phyloP scores from a whole-genome alignment of 2,113 vertebrate genomes.

The Cephalopholis sonnerati region DNA sequence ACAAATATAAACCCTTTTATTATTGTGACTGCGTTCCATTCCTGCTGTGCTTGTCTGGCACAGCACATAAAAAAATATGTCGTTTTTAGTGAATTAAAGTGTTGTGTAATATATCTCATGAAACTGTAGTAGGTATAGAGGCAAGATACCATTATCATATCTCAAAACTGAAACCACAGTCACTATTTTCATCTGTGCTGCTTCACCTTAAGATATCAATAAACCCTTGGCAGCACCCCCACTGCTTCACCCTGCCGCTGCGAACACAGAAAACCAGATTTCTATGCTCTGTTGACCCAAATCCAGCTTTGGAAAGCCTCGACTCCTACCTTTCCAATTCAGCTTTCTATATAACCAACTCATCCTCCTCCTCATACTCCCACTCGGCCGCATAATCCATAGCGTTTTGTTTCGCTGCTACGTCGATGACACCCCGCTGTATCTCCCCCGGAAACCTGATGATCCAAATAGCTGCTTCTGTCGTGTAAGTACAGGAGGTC shows the following conservation, averaged over 20 bases:
- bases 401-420: conserved; percentile 62
- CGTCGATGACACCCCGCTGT: conserved; percentile 63
- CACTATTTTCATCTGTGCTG: conserved; percentile 52
- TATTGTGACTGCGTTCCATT: not conserved
- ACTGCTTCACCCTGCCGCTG: conserved; percentile 55
- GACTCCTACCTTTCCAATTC: conserved; percentile 76
- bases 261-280: conserved; percentile 55
- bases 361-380: conserved; percentile 77
- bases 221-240: conserved; percentile 69
- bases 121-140: conserved; percentile 41
- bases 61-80: conserved; percentile 3
- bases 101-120: conserved; percentile 49
- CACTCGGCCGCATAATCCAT: conserved; percentile 73
- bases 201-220: conserved; percentile 77
- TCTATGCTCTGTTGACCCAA: conserved; percentile 75
- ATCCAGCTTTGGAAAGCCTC: conserved; percentile 77
- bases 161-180: conserved; percentile 45
- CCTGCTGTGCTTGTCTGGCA: conserved; percentile 6
- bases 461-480: conserved; percentile 49
- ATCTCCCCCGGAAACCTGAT: conserved; percentile 64
- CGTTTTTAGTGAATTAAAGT: not conserved
- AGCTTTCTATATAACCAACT: conserved; percentile 74
- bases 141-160: conserved; percentile 35
- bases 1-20: not conserved
- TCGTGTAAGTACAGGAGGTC: conserved; percentile 39